A percentile compares a stretch with the other conserved stretches of the same genome.
Conservation (phyloP, 2,888 invertebrate genomes). For the Spicauda simplicius region DNA sequence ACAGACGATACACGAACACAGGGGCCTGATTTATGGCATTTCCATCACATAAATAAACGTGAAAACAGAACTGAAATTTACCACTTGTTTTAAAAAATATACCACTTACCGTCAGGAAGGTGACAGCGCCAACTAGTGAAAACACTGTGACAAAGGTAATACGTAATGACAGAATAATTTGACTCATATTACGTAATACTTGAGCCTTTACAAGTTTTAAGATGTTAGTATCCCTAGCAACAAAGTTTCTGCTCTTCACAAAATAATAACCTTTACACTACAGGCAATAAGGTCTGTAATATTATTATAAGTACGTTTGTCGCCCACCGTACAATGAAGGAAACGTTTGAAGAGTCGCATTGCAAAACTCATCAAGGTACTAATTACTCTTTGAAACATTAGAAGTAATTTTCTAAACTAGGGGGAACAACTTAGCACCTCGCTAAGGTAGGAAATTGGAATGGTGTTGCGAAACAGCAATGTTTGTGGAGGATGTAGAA, state of each 20-base stretch:
- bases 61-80: too few relatives aligned
- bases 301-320: neutral
- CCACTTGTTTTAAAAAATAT: too few relatives aligned
- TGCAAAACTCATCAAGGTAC: conserved; percentile 20
- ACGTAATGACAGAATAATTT: neutral
- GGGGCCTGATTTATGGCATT: too few relatives aligned
- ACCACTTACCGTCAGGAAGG: too few relatives aligned
- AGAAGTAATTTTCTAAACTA: conserved; percentile 19
- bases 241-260: neutral
- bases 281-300: neutral
- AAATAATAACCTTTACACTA: neutral
- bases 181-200: neutral
- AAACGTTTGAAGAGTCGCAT: conserved; percentile 1
- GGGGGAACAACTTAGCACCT: neutral
- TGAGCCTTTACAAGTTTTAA: conserved; percentile 3
- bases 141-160: too few relatives aligned
- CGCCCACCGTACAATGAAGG: neutral
- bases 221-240: neutral
- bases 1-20: too few relatives aligned
- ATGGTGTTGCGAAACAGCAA: neutral
- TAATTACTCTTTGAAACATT: conserved; percentile 27
- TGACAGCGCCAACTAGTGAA: too few relatives aligned
- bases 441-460: neutral
- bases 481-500: neutral
- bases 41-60: too few relatives aligned